A percentile compares a stretch with the other conserved stretches of the same genome.
Evolutionary conservation across 2,797 vertebrate species (phyloP).

Genomic region (Rhynchonycteris naso): DNA sequence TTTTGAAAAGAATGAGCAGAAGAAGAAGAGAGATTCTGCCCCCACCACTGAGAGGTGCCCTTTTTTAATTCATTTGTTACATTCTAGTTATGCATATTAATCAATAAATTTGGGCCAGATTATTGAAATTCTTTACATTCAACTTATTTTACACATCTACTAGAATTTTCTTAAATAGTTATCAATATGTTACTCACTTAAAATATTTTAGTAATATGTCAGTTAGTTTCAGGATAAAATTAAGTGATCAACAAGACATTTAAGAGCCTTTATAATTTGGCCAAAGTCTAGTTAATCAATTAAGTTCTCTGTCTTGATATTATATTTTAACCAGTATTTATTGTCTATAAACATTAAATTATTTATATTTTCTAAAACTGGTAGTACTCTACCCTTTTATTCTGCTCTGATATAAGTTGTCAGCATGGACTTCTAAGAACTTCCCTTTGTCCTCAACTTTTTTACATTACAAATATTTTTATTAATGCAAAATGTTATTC

Average conservation of each 20-base stretch:
- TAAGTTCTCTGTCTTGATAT: not conserved
- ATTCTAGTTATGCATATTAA: not conserved
- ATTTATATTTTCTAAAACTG: not conserved
- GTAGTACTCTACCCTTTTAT: not conserved
- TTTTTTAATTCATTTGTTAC: not conserved
- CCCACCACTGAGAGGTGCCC: no score
- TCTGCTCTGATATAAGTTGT: not conserved
- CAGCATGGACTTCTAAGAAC: not conserved
- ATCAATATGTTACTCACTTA: not conserved
- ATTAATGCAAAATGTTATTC: not conserved
- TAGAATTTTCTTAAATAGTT: not conserved
- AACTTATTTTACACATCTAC: not conserved
- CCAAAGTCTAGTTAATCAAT: not conserved
- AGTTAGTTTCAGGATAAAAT: not conserved
- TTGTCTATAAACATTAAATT: not conserved
- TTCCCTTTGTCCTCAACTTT: not conserved
- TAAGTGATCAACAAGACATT: not conserved
- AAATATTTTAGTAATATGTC: not conserved
- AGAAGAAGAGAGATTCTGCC: no score
- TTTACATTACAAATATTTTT: not conserved
- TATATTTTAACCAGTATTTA: not conserved
- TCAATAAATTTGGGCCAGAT: not conserved
- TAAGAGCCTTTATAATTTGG: not conserved
- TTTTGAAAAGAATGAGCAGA: no score
- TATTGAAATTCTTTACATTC: not conserved